These are phyloP conservation scores for Oasisia sp. DNA, from an alignment of 2,888 invertebrate genomes.

Conservation along the genomic window DNA sequence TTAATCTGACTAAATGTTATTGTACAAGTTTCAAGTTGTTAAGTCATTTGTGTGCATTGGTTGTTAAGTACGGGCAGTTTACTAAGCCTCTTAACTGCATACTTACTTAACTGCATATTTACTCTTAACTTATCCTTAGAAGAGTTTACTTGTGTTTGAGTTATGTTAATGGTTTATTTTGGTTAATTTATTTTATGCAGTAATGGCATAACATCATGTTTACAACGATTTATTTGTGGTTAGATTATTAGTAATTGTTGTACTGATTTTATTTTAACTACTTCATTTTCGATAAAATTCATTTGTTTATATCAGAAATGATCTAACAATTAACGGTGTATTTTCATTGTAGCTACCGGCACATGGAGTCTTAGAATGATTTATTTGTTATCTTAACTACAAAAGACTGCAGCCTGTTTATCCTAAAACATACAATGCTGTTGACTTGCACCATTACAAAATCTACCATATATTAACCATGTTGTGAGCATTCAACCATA, in stretches of 20 bases:
- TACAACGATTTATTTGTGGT: not conserved
- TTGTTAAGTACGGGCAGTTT: not conserved
- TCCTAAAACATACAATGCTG: no score
- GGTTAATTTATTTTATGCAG: not conserved
- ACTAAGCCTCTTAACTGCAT: not conserved
- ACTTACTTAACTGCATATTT: not conserved
- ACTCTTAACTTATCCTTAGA: not conserved
- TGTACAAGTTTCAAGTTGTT: not conserved
- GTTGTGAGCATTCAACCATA: not conserved
- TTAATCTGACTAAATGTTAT: not conserved
- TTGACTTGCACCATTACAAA: no score
- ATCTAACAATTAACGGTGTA: no score
- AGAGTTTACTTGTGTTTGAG: not conserved
- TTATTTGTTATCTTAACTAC: no score
- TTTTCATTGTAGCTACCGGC: no score
- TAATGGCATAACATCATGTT: not conserved
- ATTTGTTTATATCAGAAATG: no score
- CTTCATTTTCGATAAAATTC: no score
- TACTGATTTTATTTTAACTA: no score
- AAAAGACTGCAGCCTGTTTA: no score
- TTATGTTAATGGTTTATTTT: not conserved
- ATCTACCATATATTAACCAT: not conserved
- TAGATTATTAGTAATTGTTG: no score
- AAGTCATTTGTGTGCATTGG: no score
- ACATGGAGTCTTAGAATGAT: no score